Base-by-base conservation (phyloP, 2,797 vertebrate species). In the Chanos chanos region DNA sequence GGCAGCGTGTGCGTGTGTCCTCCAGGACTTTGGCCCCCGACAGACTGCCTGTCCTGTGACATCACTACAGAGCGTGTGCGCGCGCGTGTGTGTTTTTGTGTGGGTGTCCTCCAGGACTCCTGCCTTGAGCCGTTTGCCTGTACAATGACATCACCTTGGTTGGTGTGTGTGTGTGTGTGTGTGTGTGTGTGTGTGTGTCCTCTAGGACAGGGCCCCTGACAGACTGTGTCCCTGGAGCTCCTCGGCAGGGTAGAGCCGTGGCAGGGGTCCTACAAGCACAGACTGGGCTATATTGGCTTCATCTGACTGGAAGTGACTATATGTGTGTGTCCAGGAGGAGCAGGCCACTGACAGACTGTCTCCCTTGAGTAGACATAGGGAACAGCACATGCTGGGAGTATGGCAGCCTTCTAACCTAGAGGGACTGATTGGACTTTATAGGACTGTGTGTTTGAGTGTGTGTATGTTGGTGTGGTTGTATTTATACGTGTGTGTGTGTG, bases 181-280 rank as follows among this genome's bases (percentile, higher is more conserved):
- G 22, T 27, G 45, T 27, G 22, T 28, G 45, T 48, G 45, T 19
- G 18, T 47, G 44, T 47, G 41, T 48, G 59, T 65, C 51, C 45
- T 53, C 40, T 58, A 64, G 62, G 71, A 69, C 47, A 66, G 62
- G 66, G 53, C 43, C 78, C 80, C 77, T 77, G 8, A 66, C 73
- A 75, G 79, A 78, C 75, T 70, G 71, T 30, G 21, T 85, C 81
- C 81, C 76, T 36, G 61, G 77, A 80, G 81, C 76, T 63, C 68
- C 70, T n/a, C 62, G 63, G 66, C 58, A 64, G 61, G 53, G 60
- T 39, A 53, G 77, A 76, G 76, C 71, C 43, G 74, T 72, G 78
- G 79, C 81, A 79, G 68, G 66, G 74, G 55, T 77, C 77, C 71
- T 72, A 66, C 10, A 45, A 65, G 71, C 61, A 54, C 47, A 62